Evolutionary conservation across 1,140 invertebrate species (phyloP), one percentile per base, ranked within the genome.

Genomic region (Drosophila nannoptera): DNA sequence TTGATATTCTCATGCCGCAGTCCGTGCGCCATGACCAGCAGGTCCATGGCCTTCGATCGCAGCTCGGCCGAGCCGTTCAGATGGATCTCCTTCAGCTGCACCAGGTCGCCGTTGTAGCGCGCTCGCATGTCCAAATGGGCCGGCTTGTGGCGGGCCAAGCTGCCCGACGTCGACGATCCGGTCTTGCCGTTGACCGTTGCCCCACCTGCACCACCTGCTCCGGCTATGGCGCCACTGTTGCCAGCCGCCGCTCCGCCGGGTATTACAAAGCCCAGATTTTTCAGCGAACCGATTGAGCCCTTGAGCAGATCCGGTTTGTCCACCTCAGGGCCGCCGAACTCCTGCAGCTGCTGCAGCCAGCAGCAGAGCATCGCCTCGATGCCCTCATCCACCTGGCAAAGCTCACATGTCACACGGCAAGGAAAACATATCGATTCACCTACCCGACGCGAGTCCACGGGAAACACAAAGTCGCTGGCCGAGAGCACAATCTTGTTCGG

Each of bases 1-100:
- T 96, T 96, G n/a, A 97, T 89, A 78, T 97, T 97, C 86, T 97
- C 96, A 78, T 97, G 95, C 7, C 96, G 92, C 52, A 97, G 87
- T n/a, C 94, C 94, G 84, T 96, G 95, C 46, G 96, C 94, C 90
- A 93, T 92, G n/a, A 96, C 92, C 9, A 97, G 88, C 29, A 95
- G 90, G 72, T 95, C 94, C 90, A 95, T 94, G 0, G 95, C 92
- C 90, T 96, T 96, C 38, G 92, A 92, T 78, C 94, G 95, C 66
- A 97, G 90, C 88, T 96, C 95, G 63, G 95, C 92, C 2, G 91
- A 89, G 5, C 91, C 88, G 36, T 90, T 90, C 49, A 90, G 90
- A 6, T 92, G 92, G 4, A 89, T 73, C 69, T 94, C 93, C 90
- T 96, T 96, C 72, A 97, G 90, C 87, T 96, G 95, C 33, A 97